Evolutionary conservation across 2,113 vertebrate species (phyloP).

Genomic region (Nasalis larvatus): DNA sequence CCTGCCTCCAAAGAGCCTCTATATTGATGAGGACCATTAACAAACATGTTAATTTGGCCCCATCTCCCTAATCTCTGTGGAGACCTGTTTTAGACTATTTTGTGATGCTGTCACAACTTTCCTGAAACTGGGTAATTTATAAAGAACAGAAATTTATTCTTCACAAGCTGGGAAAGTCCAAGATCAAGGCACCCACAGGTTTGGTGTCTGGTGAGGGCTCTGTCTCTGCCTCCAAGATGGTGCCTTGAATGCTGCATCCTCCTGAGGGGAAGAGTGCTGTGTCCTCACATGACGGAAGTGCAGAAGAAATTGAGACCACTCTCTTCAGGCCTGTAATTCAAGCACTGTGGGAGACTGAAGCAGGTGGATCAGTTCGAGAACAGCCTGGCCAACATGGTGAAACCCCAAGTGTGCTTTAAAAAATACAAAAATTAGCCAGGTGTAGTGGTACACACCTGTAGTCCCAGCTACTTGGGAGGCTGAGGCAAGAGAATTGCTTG

Average conservation of each 20-base stretch:
- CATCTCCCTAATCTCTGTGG: not conserved
- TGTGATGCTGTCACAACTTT: not conserved
- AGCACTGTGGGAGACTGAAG: no score
- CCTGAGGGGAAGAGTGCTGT: rapidly evolving
- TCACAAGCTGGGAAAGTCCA: not conserved
- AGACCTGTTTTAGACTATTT: not conserved
- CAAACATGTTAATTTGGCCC: not conserved
- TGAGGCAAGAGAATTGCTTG: no score
- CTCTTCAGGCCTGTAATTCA: no score
- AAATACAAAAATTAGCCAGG: no score
- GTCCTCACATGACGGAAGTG: not conserved
- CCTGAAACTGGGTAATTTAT: not conserved
- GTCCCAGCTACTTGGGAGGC: no score
- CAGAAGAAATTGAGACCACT: not conserved
- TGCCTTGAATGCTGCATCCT: not conserved
- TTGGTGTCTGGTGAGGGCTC: not conserved
- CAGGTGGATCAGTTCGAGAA: no score
- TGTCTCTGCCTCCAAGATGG: not conserved
- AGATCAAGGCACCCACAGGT: not conserved
- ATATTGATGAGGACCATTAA: not conserved
- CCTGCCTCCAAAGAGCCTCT: not conserved
- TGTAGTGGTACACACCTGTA: no score
- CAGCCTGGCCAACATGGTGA: no score
- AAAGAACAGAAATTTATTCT: not conserved
- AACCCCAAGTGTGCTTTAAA: no score